phyloP scores from a whole-genome alignment of 2,888 invertebrate species.

The Mallateleia sp. region DNA sequence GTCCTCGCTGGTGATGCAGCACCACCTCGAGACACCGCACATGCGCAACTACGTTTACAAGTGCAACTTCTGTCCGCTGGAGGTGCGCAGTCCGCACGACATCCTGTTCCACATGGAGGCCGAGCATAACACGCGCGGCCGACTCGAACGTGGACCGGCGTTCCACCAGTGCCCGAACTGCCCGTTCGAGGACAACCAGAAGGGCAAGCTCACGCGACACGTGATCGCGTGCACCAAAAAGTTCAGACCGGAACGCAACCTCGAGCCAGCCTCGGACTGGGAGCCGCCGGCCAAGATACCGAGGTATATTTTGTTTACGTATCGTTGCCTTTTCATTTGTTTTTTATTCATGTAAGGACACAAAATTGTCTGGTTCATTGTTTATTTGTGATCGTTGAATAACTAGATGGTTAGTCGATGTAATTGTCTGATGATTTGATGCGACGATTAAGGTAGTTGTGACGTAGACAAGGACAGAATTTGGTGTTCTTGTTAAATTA shows the following conservation, averaged over 20 bases:
- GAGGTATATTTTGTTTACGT: conserved; percentile 88
- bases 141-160: conserved; percentile 95
- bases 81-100: conserved; percentile 96
- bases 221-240: conserved; percentile 96
- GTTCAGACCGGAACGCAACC: conserved; percentile 96
- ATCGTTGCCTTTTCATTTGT: no score
- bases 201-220: conserved; percentile 97
- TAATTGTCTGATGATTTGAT: no score
- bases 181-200: conserved; percentile 98
- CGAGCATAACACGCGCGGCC: conserved; percentile 95
- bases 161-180: conserved; percentile 98
- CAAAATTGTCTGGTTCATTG: no score
- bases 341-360: no score
- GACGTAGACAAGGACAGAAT: no score
- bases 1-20: conserved; percentile 95
- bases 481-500: no score
- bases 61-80: conserved; percentile 96
- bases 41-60: conserved; percentile 96
- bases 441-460: no score
- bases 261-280: conserved; percentile 97
- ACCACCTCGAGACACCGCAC: conserved; percentile 97
- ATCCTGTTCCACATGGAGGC: conserved; percentile 98
- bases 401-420: no score
- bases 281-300: conserved; percentile 98
- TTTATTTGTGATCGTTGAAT: no score